phyloP scores from a whole-genome alignment of 2,113 vertebrate genomes.

The Stomatorhinus ivindoensis region DNA sequence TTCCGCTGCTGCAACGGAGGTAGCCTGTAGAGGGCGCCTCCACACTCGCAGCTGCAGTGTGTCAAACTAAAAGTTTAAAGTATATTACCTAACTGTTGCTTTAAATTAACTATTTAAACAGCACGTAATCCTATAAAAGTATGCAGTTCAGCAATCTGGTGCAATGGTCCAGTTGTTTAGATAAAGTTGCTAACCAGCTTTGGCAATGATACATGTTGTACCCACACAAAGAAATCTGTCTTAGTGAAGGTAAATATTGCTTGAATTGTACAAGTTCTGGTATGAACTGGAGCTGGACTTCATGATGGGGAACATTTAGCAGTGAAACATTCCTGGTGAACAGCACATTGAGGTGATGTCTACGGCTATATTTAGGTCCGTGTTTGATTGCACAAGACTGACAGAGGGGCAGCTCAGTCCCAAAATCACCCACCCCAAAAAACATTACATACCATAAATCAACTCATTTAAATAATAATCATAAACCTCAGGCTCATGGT shows the following conservation, averaged over 20 bases:
- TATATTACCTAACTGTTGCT: background rate
- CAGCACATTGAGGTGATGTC: background rate
- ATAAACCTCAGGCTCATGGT: background rate
- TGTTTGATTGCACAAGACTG: conserved; percentile 12
- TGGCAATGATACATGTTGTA: background rate
- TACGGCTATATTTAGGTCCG: background rate
- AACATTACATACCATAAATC: background rate
- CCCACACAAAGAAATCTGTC: background rate
- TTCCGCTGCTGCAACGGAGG: background rate
- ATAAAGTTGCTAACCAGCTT: background rate
- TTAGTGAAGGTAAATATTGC: background rate
- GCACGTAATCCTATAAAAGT: background rate
- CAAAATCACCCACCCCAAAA: background rate
- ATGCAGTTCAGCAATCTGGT: background rate
- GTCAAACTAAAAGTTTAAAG: background rate
- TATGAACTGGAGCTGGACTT: background rate
- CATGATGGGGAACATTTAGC: background rate
- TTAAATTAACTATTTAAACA: background rate
- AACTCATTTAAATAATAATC: conserved; percentile 2
- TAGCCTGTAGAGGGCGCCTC: background rate
- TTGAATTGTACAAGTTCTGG: background rate
- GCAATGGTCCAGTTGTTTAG: background rate
- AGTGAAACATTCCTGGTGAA: background rate
- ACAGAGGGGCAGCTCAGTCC: background rate
- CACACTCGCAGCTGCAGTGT: background rate